phyloP scores from a whole-genome alignment of 2,113 vertebrate genomes.

The Sinocyclocheilus anophthalmus region DNA sequence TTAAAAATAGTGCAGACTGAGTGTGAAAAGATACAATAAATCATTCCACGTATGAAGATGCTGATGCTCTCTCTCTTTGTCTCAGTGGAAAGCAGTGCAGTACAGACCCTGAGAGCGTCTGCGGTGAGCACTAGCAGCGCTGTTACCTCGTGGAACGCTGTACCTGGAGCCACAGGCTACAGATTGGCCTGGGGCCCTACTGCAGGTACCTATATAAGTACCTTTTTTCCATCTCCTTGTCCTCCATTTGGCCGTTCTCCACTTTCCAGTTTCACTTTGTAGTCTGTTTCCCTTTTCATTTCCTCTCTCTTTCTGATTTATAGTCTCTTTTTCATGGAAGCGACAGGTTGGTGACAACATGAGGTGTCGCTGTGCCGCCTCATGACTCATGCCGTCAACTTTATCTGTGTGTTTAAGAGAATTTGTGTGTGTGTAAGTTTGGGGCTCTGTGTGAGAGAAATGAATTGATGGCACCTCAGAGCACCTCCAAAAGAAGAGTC shows the following conservation, averaged over 20 bases:
- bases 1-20: too few relatives aligned
- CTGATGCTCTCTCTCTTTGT: slow-evolving; percentile 12
- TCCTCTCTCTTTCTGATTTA: slow-evolving; percentile 24
- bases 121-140: slow-evolving; percentile 78
- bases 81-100: slow-evolving; percentile 85
- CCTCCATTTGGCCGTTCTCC: slow-evolving; percentile 23
- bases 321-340: slow-evolving; percentile 12
- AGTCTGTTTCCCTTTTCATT: slow-evolving; percentile 14
- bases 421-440: neutral
- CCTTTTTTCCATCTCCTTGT: neutral
- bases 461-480: slow-evolving; percentile 27
- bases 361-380: slow-evolving; percentile 19
- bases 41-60: neutral
- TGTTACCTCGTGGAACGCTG: slow-evolving; percentile 81
- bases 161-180: slow-evolving; percentile 85
- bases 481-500: slow-evolving; percentile 16
- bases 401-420: slow-evolving; percentile 20
- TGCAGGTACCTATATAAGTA: slow-evolving; percentile 72
- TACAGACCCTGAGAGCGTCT: slow-evolving; percentile 80
- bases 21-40: neutral
- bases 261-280: neutral
- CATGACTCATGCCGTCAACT: slow-evolving; percentile 38
- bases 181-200: slow-evolving; percentile 86
- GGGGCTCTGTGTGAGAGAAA: neutral
- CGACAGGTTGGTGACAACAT: slow-evolving; percentile 40